Evolutionary conservation across 2,797 vertebrate genomes (phyloP).

Genomic region (Percopsis omiscomaycus): DNA sequence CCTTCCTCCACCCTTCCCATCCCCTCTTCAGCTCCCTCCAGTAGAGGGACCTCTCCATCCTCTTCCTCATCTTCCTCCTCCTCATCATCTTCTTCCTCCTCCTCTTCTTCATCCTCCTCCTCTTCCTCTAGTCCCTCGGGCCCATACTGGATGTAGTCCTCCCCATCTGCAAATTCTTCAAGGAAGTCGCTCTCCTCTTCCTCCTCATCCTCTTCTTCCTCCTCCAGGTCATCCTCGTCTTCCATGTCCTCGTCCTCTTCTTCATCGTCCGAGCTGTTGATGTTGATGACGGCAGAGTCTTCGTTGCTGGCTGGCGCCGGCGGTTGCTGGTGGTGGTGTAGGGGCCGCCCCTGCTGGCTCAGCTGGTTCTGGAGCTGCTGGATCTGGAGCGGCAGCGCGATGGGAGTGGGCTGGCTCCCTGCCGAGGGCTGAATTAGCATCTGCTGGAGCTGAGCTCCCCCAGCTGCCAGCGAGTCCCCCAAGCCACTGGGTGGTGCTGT

Average conservation of each 20-base stretch:
- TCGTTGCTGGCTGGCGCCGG: conserved; percentile 57
- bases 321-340: conserved; percentile 61
- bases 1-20: conserved; percentile 51
- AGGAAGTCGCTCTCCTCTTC: conserved; percentile 76
- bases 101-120: conserved; percentile 79
- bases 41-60: conserved; percentile 78
- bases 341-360: conserved; percentile 54
- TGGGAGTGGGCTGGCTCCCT: conserved; percentile 33
- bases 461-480: conserved; percentile 42
- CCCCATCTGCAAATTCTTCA: conserved; percentile 73
- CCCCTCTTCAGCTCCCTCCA: conserved; percentile 69
- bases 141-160: conserved; percentile 61
- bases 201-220: conserved; percentile 77
- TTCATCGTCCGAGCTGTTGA: conserved; percentile 89
- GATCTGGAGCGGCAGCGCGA: conserved; percentile 62
- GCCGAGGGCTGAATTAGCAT: conserved; percentile 76
- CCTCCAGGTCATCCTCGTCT: conserved; percentile 79
- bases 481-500: conserved; percentile 47
- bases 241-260: conserved; percentile 86
- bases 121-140: conserved; percentile 35
- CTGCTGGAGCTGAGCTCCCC: conserved; percentile 76
- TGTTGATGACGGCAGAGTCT: conserved; percentile 85
- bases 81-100: conserved; percentile 75
- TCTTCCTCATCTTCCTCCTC: conserved; percentile 78
- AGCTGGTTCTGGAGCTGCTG: conserved; percentile 71